phyloP scores from a whole-genome alignment of 2,113 vertebrate species.

The Myotis yumanensis region DNA sequence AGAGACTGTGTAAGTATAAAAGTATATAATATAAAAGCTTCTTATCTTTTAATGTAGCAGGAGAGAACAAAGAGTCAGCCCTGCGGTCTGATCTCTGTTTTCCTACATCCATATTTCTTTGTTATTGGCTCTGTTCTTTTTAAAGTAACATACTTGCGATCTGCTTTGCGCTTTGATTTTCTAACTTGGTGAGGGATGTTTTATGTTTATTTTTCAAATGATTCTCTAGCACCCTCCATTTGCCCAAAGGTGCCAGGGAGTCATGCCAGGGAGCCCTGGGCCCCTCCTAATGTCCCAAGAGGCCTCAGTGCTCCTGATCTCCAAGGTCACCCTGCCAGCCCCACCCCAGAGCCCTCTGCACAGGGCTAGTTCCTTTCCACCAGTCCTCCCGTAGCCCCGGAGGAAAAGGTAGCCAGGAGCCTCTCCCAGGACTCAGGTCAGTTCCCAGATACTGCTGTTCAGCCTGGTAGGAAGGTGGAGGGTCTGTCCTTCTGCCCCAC shows the following conservation, averaged over 20 bases:
- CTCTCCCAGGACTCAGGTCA: constrained; percentile 45
- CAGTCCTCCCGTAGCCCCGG: background rate
- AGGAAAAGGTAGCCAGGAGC: background rate
- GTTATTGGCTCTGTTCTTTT: background rate
- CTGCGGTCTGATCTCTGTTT: accelerated
- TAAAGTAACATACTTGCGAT: background rate
- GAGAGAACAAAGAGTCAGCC: background rate
- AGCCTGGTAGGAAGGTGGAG: background rate
- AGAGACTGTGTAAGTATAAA: background rate
- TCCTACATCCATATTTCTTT: background rate
- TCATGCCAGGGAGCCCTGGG: constrained; percentile 27
- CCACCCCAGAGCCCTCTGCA: background rate
- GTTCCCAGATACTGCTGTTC: background rate
- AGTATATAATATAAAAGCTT: background rate
- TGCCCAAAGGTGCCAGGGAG: constrained; percentile 29
- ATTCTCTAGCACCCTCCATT: background rate
- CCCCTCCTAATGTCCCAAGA: constrained; percentile 42
- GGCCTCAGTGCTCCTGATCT: background rate
- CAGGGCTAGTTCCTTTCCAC: background rate
- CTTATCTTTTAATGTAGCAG: background rate
- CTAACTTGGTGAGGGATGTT: background rate
- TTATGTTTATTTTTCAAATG: background rate
- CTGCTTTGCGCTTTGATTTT: background rate
- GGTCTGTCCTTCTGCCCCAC: background rate
- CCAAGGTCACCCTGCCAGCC: constrained; percentile 5